phyloP scores from a whole-genome alignment of 2,113 vertebrate species.

The Brachypteracias leptosomus region DNA sequence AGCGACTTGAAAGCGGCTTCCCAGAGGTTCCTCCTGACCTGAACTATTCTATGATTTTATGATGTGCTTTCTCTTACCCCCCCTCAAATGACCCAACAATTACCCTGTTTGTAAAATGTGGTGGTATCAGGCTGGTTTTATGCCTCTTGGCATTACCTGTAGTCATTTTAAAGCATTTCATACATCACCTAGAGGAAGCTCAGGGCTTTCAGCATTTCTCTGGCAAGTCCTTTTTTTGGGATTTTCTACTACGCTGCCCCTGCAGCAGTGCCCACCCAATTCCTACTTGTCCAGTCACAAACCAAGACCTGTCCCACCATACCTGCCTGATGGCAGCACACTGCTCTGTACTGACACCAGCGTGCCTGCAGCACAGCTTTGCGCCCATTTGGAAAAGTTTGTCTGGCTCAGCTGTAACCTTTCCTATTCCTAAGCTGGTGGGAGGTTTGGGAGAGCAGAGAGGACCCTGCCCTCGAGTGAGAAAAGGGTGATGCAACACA shows the following conservation, averaged over 20 bases:
- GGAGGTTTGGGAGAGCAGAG: neutral
- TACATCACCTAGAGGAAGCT: neutral
- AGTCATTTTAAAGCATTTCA: neutral
- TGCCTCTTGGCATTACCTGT: neutral
- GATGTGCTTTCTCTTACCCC: neutral
- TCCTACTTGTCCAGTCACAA: rapidly evolving
- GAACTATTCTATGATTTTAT: neutral
- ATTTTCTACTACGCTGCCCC: neutral
- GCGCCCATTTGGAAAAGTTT: neutral
- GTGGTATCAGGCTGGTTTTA: neutral
- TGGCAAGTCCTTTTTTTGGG: neutral
- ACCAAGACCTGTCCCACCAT: rapidly evolving
- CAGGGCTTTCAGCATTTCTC: neutral
- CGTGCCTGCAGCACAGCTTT: neutral
- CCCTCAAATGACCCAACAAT: neutral
- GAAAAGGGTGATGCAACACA: neutral
- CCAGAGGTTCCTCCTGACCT: neutral
- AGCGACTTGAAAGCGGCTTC: neutral
- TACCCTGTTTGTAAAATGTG: neutral
- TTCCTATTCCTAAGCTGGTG: neutral
- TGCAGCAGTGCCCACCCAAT: neutral
- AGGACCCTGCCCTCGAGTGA: neutral
- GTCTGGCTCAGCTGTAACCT: neutral
- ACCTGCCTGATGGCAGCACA: neutral
- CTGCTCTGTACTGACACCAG: neutral